phyloP scores from a whole-genome alignment of 2,888 invertebrate species.

The Nomada flava region DNA sequence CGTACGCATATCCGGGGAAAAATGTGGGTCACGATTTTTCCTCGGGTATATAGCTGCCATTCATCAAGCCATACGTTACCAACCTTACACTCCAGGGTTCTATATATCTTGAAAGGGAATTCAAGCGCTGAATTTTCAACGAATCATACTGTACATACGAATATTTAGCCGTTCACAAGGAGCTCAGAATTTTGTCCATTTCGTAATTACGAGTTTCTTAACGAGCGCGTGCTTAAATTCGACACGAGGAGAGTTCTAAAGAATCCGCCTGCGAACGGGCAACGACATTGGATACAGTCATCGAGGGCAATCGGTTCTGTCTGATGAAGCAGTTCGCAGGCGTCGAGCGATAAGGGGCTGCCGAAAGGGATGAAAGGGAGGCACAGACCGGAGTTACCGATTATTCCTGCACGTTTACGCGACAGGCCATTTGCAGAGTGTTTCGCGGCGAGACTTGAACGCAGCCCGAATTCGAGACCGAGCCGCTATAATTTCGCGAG shows the following conservation, averaged over 20 bases:
- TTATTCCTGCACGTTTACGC: constrained; percentile 48
- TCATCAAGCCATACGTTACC: not conserved
- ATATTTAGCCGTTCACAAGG: too few relatives aligned
- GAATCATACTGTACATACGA: too few relatives aligned
- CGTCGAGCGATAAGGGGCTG: constrained; percentile 30
- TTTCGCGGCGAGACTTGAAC: constrained; percentile 48
- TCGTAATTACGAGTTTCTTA: too few relatives aligned
- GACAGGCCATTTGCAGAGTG: constrained; percentile 54
- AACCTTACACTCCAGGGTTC: not conserved
- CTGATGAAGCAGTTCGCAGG: constrained; percentile 43
- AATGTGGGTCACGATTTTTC: constrained; percentile 6
- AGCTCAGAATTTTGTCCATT: too few relatives aligned
- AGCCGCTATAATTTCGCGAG: constrained; percentile 65
- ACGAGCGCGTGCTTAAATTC: too few relatives aligned
- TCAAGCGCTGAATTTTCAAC: too few relatives aligned
- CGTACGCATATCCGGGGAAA: constrained; percentile 5
- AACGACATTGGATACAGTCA: constrained; percentile 5
- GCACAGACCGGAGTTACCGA: constrained; percentile 41
- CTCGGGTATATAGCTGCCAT: not conserved
- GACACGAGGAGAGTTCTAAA: too few relatives aligned
- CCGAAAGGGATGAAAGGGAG: not conserved
- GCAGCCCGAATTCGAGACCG: constrained; percentile 51
- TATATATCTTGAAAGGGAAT: not conserved
- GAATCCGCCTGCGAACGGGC: not conserved
- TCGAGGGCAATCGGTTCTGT: constrained; percentile 35